Base-by-base conservation (phyloP, 2,113 vertebrate genomes). In the Taurulus bubalis region DNA sequence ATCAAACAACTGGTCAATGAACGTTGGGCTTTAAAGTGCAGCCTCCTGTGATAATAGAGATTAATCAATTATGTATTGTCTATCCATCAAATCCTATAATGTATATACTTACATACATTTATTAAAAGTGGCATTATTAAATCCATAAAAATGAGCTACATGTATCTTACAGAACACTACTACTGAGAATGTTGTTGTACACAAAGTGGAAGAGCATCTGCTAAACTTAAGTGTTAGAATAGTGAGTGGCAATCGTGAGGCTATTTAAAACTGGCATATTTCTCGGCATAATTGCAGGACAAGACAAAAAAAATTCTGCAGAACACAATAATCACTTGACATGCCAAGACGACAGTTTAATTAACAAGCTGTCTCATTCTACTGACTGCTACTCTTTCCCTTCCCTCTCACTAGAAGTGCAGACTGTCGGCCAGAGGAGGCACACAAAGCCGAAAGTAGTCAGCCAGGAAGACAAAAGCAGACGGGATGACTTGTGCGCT, bases 391-490 rank as follows among this genome's bases (percentile, higher is more conserved):
- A 75, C 70, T 28, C 40, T 85, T 87, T 88, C 36, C 20, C 62
- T 77, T 76, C 56, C 34, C 69, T 83, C 62, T 60, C 67, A 83
- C 77, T 45, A 67, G 71, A 78, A 60, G 85, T 1, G n/a, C 60
- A 79, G 56, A 64, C 1, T 49, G 62, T 75, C 42, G 3, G 18
- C 56, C 45, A 51, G 53, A 63, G 51, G 60, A 75, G 58, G 18
- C 24, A 6, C 55, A 85, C 80, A 85, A 80, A 85, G 79, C 77
- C 80, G 64, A 56, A 47, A 79, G 77, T 79, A 72, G 14, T 71
- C 74, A 60, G 74, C 79, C 82, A 85, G 66, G 71, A 67, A 87
- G 77, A 86, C 85, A 81, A 81, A 34, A 55, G 76, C 15, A 18
- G 66, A 79, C 55, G 77, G 62, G 45, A 79, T 70, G 79, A 82